Percentiles rank a stretch among this genome's conserved stretches.
These are phyloP conservation scores for Megalops cyprinoides DNA, from an alignment of 2,797 vertebrate genomes.

Conservation along the genomic window DNA sequence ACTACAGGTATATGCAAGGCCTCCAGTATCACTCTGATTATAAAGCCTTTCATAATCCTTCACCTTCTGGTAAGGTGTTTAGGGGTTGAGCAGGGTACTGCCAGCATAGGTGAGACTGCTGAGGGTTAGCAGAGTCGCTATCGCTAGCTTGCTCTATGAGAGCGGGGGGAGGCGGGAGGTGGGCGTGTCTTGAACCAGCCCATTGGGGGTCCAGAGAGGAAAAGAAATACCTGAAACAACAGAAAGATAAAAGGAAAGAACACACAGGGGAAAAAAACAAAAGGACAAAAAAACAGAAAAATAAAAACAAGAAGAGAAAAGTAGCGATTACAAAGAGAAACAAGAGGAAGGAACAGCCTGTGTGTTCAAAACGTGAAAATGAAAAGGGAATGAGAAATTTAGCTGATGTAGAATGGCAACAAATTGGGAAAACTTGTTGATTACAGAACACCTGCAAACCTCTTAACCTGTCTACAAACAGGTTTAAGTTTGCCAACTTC, in stretches of 20 bases:
- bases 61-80: slow-evolving; percentile 77
- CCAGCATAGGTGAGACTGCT: slow-evolving; percentile 77
- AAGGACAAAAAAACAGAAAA: slow-evolving; percentile 47
- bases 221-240: slow-evolving; percentile 94
- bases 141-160: slow-evolving; percentile 87
- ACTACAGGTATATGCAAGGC: background rate
- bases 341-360: slow-evolving; percentile 62
- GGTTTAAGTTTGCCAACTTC: too few species aligned
- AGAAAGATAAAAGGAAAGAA: slow-evolving; percentile 73
- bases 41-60: slow-evolving; percentile 68
- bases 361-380: slow-evolving; percentile 43
- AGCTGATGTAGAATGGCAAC: slow-evolving; percentile 4
- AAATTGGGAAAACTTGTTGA: background rate
- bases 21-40: background rate
- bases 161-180: slow-evolving; percentile 87
- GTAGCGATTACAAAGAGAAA: slow-evolving; percentile 78
- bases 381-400: slow-evolving; percentile 70
- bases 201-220: slow-evolving; percentile 89
- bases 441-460: background rate
- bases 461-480: too few species aligned
- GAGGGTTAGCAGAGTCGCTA: slow-evolving; percentile 77
- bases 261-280: slow-evolving; percentile 43
- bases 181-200: slow-evolving; percentile 87
- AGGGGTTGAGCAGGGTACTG: slow-evolving; percentile 73
- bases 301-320: slow-evolving; percentile 52